Evolutionary conservation across 1,140 invertebrate genomes (phyloP), one percentile per base, ranked within the genome.

Genomic region (Zaprionus ghesquierei): DNA sequence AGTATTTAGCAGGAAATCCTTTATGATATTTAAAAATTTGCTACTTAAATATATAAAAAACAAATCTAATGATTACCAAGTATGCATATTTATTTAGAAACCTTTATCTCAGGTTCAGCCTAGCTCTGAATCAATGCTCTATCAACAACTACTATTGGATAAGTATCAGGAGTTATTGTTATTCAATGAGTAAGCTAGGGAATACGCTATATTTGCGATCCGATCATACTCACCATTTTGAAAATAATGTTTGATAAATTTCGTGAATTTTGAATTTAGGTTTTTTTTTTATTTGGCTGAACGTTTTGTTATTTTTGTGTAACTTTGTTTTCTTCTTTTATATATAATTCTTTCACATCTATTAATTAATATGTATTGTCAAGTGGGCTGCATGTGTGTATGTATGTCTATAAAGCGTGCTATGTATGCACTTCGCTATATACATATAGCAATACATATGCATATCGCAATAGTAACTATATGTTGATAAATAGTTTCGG

Each of bases 291-390:
- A 82, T 82, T 82, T 51, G 33, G 58, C 15, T 70, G 74, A 81
- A 81, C 77, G 65, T 61, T 71, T 64, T 58, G 22, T 15, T 46
- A 29, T 38, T 56, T 66, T 62, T 75, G 50, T 69, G 64, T 66
- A 70, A 75, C 75, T 75, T 75, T 49, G 33, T 61, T 61, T 65
- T 25, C 18, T 35, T 46, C 27, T 56, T n/a, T 77, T 77, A 44
- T 63, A 44, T 41, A 54, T 80, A 62, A 53, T 53, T 33, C 29
- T 20, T 84, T 89, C 85, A 89, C 74, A 89, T 89, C 80, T 77
- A 82, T 73, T 89, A 77, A 58, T 85, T 61, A 66, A 77, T 77
- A 82, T 79, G 84, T 89, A 89, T 89, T 89, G 84, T 89, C 84
- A 87, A 87, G 73, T 87, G 70, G 74, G 79, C 87, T 80, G 64